Conservation (phyloP, 2,797 vertebrate species). For the Sardinella longiceps region DNA sequence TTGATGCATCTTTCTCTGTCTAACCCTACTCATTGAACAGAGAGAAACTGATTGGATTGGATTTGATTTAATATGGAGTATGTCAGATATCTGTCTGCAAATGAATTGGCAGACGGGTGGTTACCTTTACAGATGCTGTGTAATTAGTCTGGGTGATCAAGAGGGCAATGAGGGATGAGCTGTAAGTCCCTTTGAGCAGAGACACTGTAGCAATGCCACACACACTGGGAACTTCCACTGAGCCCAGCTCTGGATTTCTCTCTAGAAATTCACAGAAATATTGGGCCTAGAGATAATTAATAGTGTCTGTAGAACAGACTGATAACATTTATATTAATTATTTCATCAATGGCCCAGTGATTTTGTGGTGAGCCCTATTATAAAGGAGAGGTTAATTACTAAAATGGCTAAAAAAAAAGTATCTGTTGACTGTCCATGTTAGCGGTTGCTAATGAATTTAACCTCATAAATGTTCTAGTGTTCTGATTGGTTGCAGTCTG, state of each 20-base stretch:
- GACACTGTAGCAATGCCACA: slow-evolving; percentile 59
- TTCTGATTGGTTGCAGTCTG: slow-evolving; percentile 38
- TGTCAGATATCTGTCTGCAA: slow-evolving; percentile 32
- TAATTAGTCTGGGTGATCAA: slow-evolving; percentile 66
- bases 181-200: slow-evolving; percentile 75
- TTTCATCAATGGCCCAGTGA: slow-evolving; percentile 80
- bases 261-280: slow-evolving; percentile 64
- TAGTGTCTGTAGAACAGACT: slow-evolving; percentile 81
- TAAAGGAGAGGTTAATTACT: slow-evolving; percentile 89
- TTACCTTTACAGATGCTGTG: slow-evolving; percentile 66
- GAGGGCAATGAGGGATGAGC: slow-evolving; percentile 55
- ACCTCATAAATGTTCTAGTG: slow-evolving; percentile 76
- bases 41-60: background rate
- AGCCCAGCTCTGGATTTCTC: background rate
- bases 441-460: slow-evolving; percentile 80
- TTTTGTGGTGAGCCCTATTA: slow-evolving; percentile 80
- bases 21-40: background rate
- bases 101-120: slow-evolving; percentile 71
- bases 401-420: slow-evolving; percentile 73
- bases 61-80: background rate
- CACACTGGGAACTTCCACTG: slow-evolving; percentile 52
- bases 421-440: slow-evolving; percentile 73
- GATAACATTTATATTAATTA: slow-evolving; percentile 87
- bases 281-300: slow-evolving; percentile 90
- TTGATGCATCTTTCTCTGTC: too few species aligned